These are phyloP conservation scores for Drosophila orena DNA, from an alignment of 1,140 invertebrate genomes.

Conservation along the genomic window DNA sequence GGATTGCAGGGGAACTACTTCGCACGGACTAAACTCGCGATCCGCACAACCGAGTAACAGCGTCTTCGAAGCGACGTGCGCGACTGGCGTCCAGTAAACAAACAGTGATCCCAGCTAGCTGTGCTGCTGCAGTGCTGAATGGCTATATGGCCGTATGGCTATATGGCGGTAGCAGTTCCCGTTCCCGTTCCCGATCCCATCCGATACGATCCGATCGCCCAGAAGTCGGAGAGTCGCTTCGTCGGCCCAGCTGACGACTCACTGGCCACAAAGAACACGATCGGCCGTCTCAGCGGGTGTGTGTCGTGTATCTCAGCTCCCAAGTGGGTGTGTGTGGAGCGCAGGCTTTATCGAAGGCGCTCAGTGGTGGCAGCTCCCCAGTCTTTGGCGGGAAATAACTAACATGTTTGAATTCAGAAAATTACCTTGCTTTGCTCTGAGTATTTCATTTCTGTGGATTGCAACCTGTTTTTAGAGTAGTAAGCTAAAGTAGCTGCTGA, in stretches of 20 bases:
- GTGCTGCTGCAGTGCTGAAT: constrained; percentile 7
- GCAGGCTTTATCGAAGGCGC: constrained; percentile 63
- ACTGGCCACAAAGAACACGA: constrained; percentile 63
- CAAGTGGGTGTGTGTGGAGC: constrained; percentile 28
- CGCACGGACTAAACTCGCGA: constrained; percentile 34
- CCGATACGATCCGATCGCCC: constrained; percentile 40
- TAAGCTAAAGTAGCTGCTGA: too few relatives aligned
- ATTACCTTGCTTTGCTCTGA: too few relatives aligned
- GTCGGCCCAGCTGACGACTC: constrained; percentile 24
- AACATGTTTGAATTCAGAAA: neutral
- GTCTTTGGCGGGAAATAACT: neutral
- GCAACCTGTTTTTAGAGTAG: too few relatives aligned
- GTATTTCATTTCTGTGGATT: too few relatives aligned
- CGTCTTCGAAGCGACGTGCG: constrained; percentile 77
- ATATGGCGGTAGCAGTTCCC: constrained; percentile 32
- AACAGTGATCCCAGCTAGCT: constrained; percentile 69
- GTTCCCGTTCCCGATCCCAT: constrained; percentile 1
- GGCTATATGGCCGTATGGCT: constrained; percentile 8
- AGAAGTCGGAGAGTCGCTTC: constrained; percentile 52
- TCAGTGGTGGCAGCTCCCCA: constrained; percentile 12
- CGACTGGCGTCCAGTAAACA: constrained; percentile 73
- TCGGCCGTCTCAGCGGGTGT: constrained; percentile 62
- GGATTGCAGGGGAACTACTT: constrained; percentile 13
- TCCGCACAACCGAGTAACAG: constrained; percentile 55
- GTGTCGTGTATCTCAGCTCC: constrained; percentile 19